A percentile compares a stretch with the other conserved stretches of the same genome.
phyloP scores from a whole-genome alignment of 2,888 invertebrate genomes.

The Lasioglossum lativentre region DNA sequence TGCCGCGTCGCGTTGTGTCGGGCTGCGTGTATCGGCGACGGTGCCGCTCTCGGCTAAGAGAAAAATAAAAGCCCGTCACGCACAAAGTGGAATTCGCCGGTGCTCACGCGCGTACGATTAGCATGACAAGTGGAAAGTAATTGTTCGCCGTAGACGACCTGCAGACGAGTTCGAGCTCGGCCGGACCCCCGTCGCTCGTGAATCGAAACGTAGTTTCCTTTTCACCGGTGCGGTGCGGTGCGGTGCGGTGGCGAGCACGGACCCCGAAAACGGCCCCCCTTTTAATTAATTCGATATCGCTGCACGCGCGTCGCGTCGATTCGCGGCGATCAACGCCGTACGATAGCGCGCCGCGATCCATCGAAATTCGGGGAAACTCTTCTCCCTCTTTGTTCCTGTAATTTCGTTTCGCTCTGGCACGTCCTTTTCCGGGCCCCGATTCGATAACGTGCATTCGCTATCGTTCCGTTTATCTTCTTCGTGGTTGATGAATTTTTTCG shows the following conservation, averaged over 20 bases:
- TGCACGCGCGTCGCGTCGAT: background rate
- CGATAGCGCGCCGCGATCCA: background rate
- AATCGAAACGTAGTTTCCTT: constrained; percentile 60
- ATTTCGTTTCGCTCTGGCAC: background rate
- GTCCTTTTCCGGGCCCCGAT: background rate
- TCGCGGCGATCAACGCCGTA: background rate
- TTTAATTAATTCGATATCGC: constrained; percentile 44
- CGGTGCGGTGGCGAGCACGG: background rate
- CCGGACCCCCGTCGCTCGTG: constrained; percentile 49
- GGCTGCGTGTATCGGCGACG: constrained; percentile 5
- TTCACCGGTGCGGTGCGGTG: background rate
- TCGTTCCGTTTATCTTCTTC: background rate
- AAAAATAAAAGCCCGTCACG: constrained; percentile 47
- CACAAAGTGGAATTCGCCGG: constrained; percentile 63
- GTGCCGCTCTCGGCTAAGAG: background rate
- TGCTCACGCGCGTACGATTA: constrained; percentile 69
- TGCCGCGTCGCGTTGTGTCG: background rate
- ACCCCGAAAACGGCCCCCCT: constrained; percentile 6
- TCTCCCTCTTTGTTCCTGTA: background rate
- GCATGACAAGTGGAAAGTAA: constrained; percentile 76
- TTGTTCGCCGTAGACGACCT: constrained; percentile 73
- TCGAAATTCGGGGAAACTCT: background rate
- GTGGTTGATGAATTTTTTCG: background rate
- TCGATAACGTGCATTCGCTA: background rate
- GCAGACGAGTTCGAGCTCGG: constrained; percentile 59